Evolutionary conservation across 2,113 vertebrate species (phyloP).

Genomic region (Aldabrachelys gigantea): DNA sequence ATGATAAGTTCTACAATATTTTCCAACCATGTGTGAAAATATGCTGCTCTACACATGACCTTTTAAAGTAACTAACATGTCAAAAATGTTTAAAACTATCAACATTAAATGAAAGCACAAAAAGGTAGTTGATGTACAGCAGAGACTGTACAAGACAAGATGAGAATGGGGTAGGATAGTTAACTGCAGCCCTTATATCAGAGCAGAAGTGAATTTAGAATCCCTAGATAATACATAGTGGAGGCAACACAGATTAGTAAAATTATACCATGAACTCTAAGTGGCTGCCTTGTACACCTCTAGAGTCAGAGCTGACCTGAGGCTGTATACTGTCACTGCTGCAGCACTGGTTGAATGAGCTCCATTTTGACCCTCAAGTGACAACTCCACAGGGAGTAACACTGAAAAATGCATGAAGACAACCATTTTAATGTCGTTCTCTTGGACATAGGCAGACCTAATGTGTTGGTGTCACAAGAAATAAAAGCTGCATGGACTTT

Average conservation of each 20-base stretch:
- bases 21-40: background rate
- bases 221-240: background rate
- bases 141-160: background rate
- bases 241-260: background rate
- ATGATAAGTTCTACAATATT: background rate
- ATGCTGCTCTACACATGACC: background rate
- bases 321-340: slow-evolving; percentile 14
- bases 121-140: background rate
- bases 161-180: background rate
- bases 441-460: slow-evolving; percentile 28
- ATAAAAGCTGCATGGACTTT: slow-evolving; percentile 46
- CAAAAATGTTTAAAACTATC: background rate
- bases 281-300: background rate
- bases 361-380: slow-evolving; percentile 50
- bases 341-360: slow-evolving; percentile 45
- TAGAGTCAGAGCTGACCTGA: background rate
- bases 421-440: slow-evolving; percentile 52
- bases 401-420: slow-evolving; percentile 52
- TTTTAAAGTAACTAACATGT: background rate
- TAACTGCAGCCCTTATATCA: background rate
- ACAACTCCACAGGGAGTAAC: slow-evolving; percentile 6
- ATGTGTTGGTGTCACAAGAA: slow-evolving; percentile 23
- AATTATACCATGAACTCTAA: slow-evolving; percentile 1
- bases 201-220: background rate
- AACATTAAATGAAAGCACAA: background rate